Evolutionary conservation across 2,888 invertebrate genomes (phyloP).

Genomic region (Agrochola lota): DNA sequence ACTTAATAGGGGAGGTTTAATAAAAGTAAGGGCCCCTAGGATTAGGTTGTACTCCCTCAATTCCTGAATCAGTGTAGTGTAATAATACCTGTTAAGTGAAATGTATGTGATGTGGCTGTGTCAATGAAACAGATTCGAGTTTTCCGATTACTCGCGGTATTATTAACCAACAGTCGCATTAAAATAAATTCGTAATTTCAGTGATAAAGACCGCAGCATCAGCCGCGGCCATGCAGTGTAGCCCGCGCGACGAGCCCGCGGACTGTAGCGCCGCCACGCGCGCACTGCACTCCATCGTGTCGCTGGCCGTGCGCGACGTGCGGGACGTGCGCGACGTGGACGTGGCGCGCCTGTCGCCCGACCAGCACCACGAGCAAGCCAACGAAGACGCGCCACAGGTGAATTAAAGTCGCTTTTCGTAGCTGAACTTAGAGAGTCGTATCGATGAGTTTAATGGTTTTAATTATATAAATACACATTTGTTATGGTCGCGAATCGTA

Average conservation of each 20-base stretch:
- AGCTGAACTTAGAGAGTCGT: too few species aligned
- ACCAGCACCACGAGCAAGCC: conserved; percentile 60
- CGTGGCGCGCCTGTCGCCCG: conserved; percentile 70
- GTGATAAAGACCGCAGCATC: conserved; percentile 80
- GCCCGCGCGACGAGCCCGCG: conserved; percentile 45
- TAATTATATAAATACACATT: too few species aligned
- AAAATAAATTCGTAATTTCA: conserved; percentile 40
- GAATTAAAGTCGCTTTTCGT: neutral
- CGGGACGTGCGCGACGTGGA: conserved; percentile 44
- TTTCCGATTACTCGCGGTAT: neutral
- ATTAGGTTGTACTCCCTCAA: too few species aligned
- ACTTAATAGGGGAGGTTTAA: too few species aligned
- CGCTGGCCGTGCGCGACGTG: conserved; percentile 40
- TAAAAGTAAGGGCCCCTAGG: too few species aligned
- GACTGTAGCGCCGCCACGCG: conserved; percentile 46
- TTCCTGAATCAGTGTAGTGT: too few species aligned
- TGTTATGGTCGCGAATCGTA: too few species aligned
- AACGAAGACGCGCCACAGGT: conserved; percentile 70
- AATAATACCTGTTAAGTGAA: too few species aligned
- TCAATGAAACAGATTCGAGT: too few species aligned
- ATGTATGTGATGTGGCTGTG: neutral
- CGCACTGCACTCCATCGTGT: conserved; percentile 14
- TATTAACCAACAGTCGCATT: neutral
- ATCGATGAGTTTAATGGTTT: too few species aligned
- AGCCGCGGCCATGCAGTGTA: conserved; percentile 67